Evolutionary conservation across 2,888 invertebrate species (phyloP).

Genomic region (Heliconius charithonia): DNA sequence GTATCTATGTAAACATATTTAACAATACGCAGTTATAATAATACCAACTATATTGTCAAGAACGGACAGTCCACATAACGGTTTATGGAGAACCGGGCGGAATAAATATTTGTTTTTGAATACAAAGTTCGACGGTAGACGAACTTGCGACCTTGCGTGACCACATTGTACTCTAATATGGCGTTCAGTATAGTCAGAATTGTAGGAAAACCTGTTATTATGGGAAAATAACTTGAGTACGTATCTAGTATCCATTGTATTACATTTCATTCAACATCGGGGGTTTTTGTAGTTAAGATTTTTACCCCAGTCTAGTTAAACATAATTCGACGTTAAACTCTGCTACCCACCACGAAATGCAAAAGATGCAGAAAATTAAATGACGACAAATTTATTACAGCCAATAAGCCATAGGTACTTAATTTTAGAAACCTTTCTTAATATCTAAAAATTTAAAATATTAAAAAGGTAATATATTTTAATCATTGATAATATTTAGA

Average conservation of each 20-base stretch:
- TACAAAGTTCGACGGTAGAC: constrained; percentile 25
- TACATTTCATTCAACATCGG: not conserved
- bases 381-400: no score
- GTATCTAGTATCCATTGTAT: not conserved
- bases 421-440: no score
- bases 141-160: constrained; percentile 34
- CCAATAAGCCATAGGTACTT: no score
- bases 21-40: constrained; percentile 7
- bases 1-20: not conserved
- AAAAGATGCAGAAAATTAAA: no score
- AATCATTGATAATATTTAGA: not conserved
- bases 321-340: not conserved
- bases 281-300: not conserved
- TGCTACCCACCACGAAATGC: no score
- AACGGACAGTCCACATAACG: constrained; percentile 28
- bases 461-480: not conserved
- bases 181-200: constrained; percentile 8
- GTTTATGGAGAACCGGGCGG: constrained; percentile 20
- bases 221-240: constrained; percentile 10
- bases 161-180: constrained; percentile 4
- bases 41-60: constrained; percentile 17
- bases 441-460: no score
- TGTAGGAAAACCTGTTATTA: constrained; percentile 1
- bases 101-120: constrained; percentile 37
- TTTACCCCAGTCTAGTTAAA: not conserved